phyloP scores from a whole-genome alignment of 2,797 vertebrate genomes.

The Buphagus erythrorhynchus region DNA sequence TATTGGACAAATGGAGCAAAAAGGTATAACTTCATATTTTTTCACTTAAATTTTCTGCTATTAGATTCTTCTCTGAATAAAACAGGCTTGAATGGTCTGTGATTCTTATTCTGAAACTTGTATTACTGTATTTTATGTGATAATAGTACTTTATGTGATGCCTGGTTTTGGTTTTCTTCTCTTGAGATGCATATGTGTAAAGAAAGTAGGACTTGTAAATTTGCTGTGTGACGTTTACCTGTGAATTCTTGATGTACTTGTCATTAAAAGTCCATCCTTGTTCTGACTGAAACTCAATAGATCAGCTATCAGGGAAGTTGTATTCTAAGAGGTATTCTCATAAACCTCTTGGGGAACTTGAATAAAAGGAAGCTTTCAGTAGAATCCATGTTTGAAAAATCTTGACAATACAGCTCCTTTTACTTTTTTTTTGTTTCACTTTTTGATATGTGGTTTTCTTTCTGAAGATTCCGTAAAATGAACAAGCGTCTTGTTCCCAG shows the following conservation, averaged over 20 bases:
- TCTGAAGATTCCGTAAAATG: constrained; percentile 94
- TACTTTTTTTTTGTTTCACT: background rate
- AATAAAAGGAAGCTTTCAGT: background rate
- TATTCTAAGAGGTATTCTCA: background rate
- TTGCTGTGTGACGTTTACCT: background rate
- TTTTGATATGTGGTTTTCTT: background rate
- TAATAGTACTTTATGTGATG: background rate
- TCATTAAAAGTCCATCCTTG: background rate
- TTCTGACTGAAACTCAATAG: background rate
- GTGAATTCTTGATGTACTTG: background rate
- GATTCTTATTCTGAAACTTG: background rate
- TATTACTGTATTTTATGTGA: background rate
- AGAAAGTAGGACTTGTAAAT: background rate
- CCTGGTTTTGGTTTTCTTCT: background rate
- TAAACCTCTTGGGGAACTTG: background rate
- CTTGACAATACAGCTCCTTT: background rate
- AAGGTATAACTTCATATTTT: background rate
- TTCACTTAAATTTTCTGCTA: background rate
- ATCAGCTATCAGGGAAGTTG: background rate
- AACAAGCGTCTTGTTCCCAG: constrained; percentile 94
- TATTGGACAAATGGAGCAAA: background rate
- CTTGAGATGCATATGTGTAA: background rate
- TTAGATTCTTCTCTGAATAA: background rate
- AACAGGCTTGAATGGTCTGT: background rate
- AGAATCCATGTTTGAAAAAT: background rate